phyloP scores from a whole-genome alignment of 2,797 vertebrate genomes.

The Antrozous pallidus region DNA sequence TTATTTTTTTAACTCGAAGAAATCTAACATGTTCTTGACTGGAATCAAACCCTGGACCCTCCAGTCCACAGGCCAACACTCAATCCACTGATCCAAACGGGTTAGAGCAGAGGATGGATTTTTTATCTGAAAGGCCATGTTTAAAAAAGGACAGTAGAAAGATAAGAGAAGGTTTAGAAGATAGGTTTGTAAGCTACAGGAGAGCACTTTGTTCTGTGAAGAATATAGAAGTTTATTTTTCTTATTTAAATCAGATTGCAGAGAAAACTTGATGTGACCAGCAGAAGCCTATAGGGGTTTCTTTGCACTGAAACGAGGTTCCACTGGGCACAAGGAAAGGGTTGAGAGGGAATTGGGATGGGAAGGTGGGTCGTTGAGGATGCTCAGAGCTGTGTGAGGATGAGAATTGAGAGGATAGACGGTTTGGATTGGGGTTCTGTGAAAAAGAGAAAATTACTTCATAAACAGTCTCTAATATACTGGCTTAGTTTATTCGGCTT shows the following conservation, averaged over 20 bases:
- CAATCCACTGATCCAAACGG: too few relatives aligned
- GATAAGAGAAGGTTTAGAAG: slow-evolving; percentile 16
- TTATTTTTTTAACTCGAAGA: not conserved
- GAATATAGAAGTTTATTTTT: not conserved
- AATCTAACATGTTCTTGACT: too few relatives aligned
- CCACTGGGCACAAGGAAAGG: not conserved
- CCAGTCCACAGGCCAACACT: too few relatives aligned
- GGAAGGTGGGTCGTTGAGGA: not conserved
- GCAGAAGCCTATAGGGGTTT: not conserved
- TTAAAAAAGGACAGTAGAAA: slow-evolving; percentile 41
- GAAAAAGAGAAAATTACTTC: slow-evolving; percentile 50
- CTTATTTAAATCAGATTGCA: slow-evolving; percentile 15
- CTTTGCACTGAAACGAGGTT: not conserved
- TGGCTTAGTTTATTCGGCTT: slow-evolving; percentile 28
- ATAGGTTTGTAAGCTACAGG: slow-evolving; percentile 2
- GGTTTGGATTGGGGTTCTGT: not conserved
- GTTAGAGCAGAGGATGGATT: too few relatives aligned
- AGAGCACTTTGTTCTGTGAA: not conserved
- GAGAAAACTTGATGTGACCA: slow-evolving; percentile 27
- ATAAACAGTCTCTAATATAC: not conserved
- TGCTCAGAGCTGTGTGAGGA: not conserved
- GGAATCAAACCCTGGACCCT: too few relatives aligned
- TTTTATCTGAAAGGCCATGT: slow-evolving; percentile 21
- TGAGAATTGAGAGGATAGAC: not conserved
- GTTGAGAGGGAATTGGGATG: not conserved